Evolutionary conservation across 2,888 invertebrate genomes (phyloP).

Genomic region (Itoplectis maculator): DNA sequence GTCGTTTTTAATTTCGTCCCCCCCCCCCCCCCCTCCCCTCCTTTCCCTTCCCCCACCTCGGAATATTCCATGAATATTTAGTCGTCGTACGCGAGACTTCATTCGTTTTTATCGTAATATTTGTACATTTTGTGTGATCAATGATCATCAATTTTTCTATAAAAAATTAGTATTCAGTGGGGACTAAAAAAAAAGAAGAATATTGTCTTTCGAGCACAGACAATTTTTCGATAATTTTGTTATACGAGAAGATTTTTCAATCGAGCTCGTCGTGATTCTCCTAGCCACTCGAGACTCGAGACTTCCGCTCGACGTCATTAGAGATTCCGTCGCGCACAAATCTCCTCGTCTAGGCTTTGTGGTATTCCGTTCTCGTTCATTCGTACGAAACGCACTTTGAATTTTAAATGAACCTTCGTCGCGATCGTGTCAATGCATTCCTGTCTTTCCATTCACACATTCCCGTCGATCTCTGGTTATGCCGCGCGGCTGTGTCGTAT

Average conservation of each 20-base stretch:
- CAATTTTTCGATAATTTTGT: not conserved
- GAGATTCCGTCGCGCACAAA: slow-evolving; percentile 53
- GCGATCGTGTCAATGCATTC: slow-evolving; percentile 69
- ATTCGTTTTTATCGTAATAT: not conserved
- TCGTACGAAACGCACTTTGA: slow-evolving; percentile 59
- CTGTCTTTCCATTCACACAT: slow-evolving; percentile 53
- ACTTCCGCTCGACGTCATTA: slow-evolving; percentile 57
- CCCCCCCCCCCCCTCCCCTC: too few relatives aligned
- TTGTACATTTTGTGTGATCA: not conserved
- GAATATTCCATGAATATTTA: not conserved
- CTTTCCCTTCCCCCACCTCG: too few relatives aligned
- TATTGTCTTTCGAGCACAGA: not conserved
- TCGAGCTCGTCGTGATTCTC: slow-evolving; percentile 44
- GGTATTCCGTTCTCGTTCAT: slow-evolving; percentile 64
- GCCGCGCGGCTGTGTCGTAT: slow-evolving; percentile 64
- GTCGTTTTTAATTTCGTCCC: not conserved
- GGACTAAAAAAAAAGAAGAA: too few relatives aligned
- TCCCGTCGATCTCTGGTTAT: slow-evolving; percentile 49
- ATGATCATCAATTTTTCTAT: not conserved
- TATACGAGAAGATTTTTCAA: slow-evolving; percentile 11
- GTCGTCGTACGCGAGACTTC: not conserved
- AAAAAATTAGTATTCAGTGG: slow-evolving; percentile 11
- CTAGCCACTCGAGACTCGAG: slow-evolving; percentile 40
- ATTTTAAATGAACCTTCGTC: slow-evolving; percentile 64
- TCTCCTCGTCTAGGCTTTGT: slow-evolving; percentile 35